Evolutionary conservation across 35 echinoderm and acorn worm species (phyloP), one percentile per base, ranked within the genome.

Genomic region (Strongylocentrotus purpuratus): DNA sequence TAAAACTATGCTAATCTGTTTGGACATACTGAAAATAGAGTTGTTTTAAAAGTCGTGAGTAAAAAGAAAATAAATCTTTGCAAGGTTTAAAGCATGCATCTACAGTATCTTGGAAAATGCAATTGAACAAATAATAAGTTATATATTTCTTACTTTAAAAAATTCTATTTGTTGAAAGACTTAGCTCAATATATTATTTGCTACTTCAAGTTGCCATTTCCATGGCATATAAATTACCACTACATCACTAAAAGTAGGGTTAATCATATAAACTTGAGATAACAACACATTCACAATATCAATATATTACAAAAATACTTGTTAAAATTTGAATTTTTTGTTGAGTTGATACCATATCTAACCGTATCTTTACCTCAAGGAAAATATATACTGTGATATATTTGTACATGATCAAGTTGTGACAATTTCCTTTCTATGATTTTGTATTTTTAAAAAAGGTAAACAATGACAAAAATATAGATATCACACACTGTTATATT

Each of bases 401-500:
- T 78, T 78, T 78, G 65, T 78, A 28, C 28, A 78, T 22, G 65
- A 78, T 78, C 7, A 78, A 4, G 7, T 14, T 55, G 50, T 55
- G 50, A 14, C 50, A 55, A 55, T 55, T 55, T 55, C 15, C 9
- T 55, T 55, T 55, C 50, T 55, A 14, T 55, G 50, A 55, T 55
- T 15, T 12, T 55, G 50, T 55, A 55, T 41, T 41, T 41, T 41
- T 41, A 12, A 12, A 55, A 55, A 11, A 11, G 10, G 50, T 55
- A 55, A 55, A 55, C 9, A 0, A 25, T 71, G 28, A 71, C 18
- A 78, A 78, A 78, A 78, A n/a, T n/a, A 78, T 22, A 78, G 65
- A 78, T 78, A 78, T 78, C 65, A 78, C 65, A 78, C 65, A 78
- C 65, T 78, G 65, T 22, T 28, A 78, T 78, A n/a, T 78, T n/a